These are phyloP conservation scores for Parascotia fuliginaria DNA, from an alignment of 2,888 invertebrate genomes.

Conservation along the genomic window DNA sequence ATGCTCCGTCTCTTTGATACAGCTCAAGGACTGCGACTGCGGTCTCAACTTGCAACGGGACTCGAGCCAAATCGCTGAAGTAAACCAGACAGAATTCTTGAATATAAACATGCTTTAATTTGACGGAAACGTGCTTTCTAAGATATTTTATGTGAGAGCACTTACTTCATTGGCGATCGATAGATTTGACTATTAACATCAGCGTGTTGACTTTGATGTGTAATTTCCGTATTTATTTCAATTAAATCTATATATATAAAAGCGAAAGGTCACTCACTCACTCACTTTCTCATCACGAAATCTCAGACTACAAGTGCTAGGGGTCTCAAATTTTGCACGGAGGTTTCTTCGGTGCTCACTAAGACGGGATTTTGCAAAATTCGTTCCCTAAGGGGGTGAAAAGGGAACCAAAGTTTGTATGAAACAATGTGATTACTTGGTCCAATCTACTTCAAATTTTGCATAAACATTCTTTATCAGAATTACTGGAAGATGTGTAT, in stretches of 20 bases:
- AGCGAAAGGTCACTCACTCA: no score
- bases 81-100: slow-evolving; percentile 48
- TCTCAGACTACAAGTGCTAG: no score
- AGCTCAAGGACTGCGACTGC: slow-evolving; percentile 54
- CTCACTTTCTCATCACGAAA: no score
- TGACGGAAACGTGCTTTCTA: slow-evolving; percentile 19
- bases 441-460: no score
- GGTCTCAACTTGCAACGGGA: slow-evolving; percentile 56
- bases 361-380: no score
- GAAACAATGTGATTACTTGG: no score
- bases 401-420: no score
- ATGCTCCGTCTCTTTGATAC: slow-evolving; percentile 48
- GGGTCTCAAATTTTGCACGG: no score
- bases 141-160: background rate
- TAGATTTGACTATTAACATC: background rate
- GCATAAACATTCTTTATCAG: no score
- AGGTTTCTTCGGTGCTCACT: no score
- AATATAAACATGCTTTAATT: slow-evolving; percentile 35
- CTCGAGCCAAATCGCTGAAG: slow-evolving; percentile 58
- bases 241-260: background rate
- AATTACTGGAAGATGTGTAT: no score
- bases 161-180: background rate
- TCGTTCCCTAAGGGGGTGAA: no score
- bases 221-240: background rate
- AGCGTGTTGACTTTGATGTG: slow-evolving; percentile 5